A percentile compares a stretch with the other conserved stretches of the same genome.
These are phyloP conservation scores for Coccyzus lansbergi DNA, from an alignment of 2,797 vertebrate genomes.

Conservation along the genomic window DNA sequence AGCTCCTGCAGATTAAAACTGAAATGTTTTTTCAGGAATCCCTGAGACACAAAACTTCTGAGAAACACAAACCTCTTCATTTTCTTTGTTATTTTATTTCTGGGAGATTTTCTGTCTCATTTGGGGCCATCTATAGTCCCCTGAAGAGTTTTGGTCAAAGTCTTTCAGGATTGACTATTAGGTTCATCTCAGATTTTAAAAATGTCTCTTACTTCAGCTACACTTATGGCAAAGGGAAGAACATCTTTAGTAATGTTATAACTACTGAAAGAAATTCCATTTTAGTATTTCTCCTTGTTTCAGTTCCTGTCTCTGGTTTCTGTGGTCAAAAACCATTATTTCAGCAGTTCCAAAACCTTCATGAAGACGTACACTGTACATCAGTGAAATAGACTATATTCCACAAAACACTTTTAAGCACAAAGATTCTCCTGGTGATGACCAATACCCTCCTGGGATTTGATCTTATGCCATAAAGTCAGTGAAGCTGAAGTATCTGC, in stretches of 20 bases:
- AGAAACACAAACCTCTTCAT: neutral
- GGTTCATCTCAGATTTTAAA: neutral
- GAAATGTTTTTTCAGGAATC: constrained; percentile 6
- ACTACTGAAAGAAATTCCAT: neutral
- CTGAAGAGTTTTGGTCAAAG: neutral
- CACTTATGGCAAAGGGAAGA: neutral
- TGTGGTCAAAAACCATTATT: neutral
- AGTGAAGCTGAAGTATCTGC: neutral
- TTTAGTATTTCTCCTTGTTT: neutral
- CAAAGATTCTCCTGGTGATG: neutral
- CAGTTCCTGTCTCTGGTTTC: neutral
- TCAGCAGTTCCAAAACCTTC: neutral
- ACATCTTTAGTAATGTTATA: neutral
- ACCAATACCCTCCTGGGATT: neutral
- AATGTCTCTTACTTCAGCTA: neutral
- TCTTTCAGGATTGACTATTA: constrained; percentile 3
- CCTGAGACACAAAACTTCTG: neutral
- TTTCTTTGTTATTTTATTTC: constrained; percentile 2
- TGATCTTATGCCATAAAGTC: neutral
- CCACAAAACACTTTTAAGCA: neutral
- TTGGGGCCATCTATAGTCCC: neutral
- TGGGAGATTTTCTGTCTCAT: neutral
- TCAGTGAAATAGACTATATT: neutral
- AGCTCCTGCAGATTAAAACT: neutral
- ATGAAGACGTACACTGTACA: neutral